phyloP scores from a whole-genome alignment of 2,797 vertebrate genomes.

The Acanthiza pusilla region DNA sequence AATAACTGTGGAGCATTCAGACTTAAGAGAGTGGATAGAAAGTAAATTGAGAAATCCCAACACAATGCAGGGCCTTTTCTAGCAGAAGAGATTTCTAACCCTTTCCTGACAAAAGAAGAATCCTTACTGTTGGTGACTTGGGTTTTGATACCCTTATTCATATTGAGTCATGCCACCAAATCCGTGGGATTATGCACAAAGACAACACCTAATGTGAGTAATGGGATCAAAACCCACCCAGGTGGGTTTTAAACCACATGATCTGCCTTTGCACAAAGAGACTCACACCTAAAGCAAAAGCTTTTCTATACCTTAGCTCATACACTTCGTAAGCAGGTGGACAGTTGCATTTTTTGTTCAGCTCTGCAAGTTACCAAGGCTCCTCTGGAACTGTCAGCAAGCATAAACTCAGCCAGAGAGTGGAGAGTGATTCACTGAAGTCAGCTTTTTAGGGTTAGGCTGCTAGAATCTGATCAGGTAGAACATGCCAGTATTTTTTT shows the following conservation, averaged over 20 bases:
- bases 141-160: neutral
- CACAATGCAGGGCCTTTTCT: neutral
- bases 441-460: neutral
- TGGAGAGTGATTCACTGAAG: fast-evolving
- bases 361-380: neutral
- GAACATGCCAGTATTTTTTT: neutral
- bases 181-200: neutral
- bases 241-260: neutral
- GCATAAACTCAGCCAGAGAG: neutral
- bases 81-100: neutral
- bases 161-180: neutral
- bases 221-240: neutral
- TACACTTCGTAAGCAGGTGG: neutral
- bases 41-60: slow-evolving; percentile 16
- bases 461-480: neutral
- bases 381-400: neutral
- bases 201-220: neutral
- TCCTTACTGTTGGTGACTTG: neutral
- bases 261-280: neutral
- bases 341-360: neutral
- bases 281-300: neutral
- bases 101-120: neutral
- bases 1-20: slow-evolving; percentile 40
- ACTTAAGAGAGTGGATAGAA: slow-evolving; percentile 12
- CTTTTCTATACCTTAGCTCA: neutral